Percentiles rank a stretch among this genome's conserved stretches.
phyloP scores from a whole-genome alignment of 1,140 invertebrate species.

The Papilio dardanus region DNA sequence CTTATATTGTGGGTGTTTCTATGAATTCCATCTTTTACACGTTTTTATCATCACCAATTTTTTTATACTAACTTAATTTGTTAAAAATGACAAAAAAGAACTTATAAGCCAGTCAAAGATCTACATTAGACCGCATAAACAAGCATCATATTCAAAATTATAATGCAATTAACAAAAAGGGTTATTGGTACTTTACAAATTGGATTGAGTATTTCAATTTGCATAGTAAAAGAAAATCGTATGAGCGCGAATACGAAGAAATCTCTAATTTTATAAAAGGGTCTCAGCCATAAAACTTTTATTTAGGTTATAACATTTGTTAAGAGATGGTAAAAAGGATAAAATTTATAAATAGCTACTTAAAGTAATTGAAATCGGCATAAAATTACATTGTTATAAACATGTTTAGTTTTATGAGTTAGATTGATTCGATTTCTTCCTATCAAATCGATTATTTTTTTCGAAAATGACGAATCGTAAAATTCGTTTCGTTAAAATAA shows the following conservation, averaged over 20 bases:
- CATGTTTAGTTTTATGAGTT: not conserved
- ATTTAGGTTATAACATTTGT: not conserved
- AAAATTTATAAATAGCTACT: not conserved
- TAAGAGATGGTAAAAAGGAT: constrained; percentile 1
- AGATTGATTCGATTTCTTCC: too few relatives aligned
- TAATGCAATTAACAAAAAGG: not conserved
- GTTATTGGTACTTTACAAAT: too few relatives aligned
- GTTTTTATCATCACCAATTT: too few relatives aligned
- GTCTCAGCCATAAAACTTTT: constrained; percentile 7
- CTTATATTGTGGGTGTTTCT: too few relatives aligned
- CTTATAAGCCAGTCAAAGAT: too few relatives aligned
- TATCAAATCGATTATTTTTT: too few relatives aligned
- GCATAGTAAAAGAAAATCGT: constrained; percentile 5
- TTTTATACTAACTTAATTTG: too few relatives aligned
- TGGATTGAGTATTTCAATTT: not conserved
- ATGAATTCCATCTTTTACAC: too few relatives aligned
- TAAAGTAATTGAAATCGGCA: not conserved
- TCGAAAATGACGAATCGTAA: too few relatives aligned
- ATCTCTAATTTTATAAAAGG: constrained; percentile 22
- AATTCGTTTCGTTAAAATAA: too few relatives aligned
- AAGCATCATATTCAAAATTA: not conserved
- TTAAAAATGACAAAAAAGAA: too few relatives aligned
- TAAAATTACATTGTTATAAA: not conserved
- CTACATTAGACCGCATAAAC: too few relatives aligned
- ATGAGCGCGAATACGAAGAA: not conserved